Evolutionary conservation across 1,140 invertebrate species (phyloP).

Genomic region (Ylistrum balloti): DNA sequence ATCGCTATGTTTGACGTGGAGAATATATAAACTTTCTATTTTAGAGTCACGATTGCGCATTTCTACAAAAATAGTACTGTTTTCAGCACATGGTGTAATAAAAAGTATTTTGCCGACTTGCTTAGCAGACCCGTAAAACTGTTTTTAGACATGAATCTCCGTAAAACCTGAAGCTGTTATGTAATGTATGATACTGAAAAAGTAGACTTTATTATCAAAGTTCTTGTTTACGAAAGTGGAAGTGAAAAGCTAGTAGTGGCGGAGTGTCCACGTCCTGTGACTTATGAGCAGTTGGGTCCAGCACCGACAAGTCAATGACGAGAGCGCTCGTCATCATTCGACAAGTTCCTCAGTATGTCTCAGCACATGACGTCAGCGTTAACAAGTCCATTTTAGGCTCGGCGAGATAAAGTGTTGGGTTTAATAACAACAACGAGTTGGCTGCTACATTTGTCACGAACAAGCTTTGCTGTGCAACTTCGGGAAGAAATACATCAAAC

Average conservation of each 20-base stretch:
- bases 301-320: not conserved
- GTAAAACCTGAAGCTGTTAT: not conserved
- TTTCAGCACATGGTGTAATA: too few species aligned
- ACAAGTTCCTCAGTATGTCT: too few species aligned
- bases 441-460: not conserved
- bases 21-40: too few species aligned
- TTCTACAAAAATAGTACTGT: not conserved
- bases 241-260: too few species aligned
- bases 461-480: not conserved
- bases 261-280: too few species aligned
- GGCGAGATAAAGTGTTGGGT: not conserved
- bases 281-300: too few species aligned
- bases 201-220: not conserved
- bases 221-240: too few species aligned
- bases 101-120: too few species aligned
- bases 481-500: not conserved
- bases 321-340: not conserved
- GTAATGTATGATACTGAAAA: not conserved
- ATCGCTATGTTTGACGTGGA: too few species aligned
- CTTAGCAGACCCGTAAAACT: too few species aligned
- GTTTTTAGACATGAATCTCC: not conserved
- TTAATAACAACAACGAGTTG: conserved; percentile 26
- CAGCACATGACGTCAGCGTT: too few species aligned
- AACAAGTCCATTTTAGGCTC: not conserved
- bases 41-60: too few species aligned